Percentiles rank a stretch among this genome's conserved stretches.
phyloP scores from a whole-genome alignment of 1,140 invertebrate genomes.

The Bursaphelenchus mucronatus region DNA sequence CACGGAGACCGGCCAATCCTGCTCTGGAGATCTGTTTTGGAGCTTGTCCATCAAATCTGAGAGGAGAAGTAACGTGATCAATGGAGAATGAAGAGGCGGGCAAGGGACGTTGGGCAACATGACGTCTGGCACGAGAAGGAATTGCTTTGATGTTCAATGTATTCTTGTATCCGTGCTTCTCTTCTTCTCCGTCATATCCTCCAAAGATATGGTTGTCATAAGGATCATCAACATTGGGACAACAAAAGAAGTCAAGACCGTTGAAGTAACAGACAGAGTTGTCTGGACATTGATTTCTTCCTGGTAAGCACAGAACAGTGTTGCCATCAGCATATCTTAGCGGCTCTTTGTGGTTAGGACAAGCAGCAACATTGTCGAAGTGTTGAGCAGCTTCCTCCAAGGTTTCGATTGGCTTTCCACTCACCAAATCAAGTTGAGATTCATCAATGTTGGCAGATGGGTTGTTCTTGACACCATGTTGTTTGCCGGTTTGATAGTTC shows the following conservation, averaged over 20 bases:
- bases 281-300: conserved; percentile 58
- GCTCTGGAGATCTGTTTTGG: conserved; percentile 33
- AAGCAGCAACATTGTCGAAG: conserved; percentile 23
- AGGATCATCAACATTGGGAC: conserved; percentile 56
- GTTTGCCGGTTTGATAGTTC: conserved; percentile 18
- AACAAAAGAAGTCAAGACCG: conserved; percentile 59
- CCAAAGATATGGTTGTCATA: conserved; percentile 60
- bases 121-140: conserved; percentile 33
- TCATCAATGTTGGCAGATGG: conserved; percentile 13
- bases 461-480: conserved; percentile 16
- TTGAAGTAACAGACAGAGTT: conserved; percentile 60
- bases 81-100: conserved; percentile 33
- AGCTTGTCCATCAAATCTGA: conserved; percentile 46
- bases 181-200: conserved; percentile 57
- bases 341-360: conserved; percentile 32
- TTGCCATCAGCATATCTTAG: conserved; percentile 29
- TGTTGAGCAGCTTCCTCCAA: background rate
- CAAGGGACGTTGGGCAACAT: conserved; percentile 13
- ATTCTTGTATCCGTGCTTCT: conserved; percentile 55
- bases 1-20: conserved; percentile 20
- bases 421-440: background rate
- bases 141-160: conserved; percentile 22
- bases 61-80: conserved; percentile 35
- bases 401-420: background rate
- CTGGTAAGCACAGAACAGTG: conserved; percentile 58